Evolutionary conservation across 2,888 invertebrate genomes (phyloP).

Genomic region (Plagiodera versicolora): DNA sequence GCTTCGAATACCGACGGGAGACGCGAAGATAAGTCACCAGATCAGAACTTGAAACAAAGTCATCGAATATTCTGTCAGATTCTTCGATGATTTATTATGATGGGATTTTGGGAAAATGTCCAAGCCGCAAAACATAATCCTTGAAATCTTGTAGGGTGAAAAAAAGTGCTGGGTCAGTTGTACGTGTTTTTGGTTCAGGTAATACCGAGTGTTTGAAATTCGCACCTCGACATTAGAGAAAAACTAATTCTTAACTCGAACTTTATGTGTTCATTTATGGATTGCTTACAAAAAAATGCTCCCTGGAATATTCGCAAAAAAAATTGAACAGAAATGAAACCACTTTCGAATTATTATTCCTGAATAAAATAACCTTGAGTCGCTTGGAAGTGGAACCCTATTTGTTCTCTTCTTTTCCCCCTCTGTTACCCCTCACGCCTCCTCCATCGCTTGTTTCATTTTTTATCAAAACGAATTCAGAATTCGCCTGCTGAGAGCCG

Average conservation of each 20-base stretch:
- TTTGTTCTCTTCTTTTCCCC: background rate
- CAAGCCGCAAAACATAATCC: background rate
- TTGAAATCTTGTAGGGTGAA: no score
- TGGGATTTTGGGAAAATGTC: background rate
- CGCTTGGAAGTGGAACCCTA: background rate
- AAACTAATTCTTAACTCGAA: no score
- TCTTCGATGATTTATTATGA: background rate
- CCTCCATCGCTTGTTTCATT: background rate
- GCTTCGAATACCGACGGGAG: background rate
- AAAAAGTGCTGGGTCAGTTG: no score
- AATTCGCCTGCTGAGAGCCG: constrained; percentile 19
- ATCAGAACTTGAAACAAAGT: background rate
- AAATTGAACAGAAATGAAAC: no score
- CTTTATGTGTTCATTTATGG: no score
- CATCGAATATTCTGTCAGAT: background rate
- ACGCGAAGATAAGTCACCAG: background rate
- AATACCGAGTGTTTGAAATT: no score
- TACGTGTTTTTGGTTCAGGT: no score
- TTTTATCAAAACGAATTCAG: constrained; percentile 2
- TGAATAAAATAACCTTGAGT: background rate
- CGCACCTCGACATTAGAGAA: no score
- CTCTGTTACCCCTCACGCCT: background rate
- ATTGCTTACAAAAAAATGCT: no score
- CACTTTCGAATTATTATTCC: no score
- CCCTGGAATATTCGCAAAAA: no score